These are phyloP conservation scores for Phoeniculus purpureus DNA, from an alignment of 2,797 vertebrate genomes.

Conservation along the genomic window DNA sequence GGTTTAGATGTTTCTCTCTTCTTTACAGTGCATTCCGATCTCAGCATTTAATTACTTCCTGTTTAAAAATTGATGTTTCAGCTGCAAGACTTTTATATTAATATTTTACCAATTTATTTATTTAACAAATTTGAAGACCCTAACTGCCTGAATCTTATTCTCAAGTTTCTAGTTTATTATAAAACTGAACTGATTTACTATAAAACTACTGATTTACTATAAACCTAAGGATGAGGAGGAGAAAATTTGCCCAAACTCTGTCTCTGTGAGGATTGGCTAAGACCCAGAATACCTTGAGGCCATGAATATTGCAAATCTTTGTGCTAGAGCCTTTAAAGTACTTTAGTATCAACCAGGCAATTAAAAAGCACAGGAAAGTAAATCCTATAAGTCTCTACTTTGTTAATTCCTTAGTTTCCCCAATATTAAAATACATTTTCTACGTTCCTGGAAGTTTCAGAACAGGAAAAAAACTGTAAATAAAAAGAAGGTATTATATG, in stretches of 20 bases:
- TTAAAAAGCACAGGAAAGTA: background rate
- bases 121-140: background rate
- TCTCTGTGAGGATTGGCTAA: slow-evolving; percentile 1
- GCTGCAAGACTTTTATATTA: background rate
- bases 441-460: background rate
- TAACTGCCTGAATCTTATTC: background rate
- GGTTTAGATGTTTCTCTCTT: background rate
- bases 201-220: background rate
- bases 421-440: background rate
- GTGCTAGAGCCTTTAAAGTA: background rate
- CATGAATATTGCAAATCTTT: slow-evolving; percentile 35
- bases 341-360: background rate
- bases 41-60: background rate
- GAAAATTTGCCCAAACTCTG: background rate
- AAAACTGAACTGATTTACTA: too few species aligned
- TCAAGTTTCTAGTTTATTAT: background rate
- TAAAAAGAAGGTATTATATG: background rate
- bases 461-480: background rate
- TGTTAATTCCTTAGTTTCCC: background rate
- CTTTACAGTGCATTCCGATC: background rate
- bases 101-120: background rate
- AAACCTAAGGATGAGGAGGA: background rate
- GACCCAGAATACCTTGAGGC: slow-evolving; percentile 21
- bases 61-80: background rate
- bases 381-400: background rate